Conservation (phyloP, 2,113 vertebrate genomes). For the Drymodes brunneopygia region DNA sequence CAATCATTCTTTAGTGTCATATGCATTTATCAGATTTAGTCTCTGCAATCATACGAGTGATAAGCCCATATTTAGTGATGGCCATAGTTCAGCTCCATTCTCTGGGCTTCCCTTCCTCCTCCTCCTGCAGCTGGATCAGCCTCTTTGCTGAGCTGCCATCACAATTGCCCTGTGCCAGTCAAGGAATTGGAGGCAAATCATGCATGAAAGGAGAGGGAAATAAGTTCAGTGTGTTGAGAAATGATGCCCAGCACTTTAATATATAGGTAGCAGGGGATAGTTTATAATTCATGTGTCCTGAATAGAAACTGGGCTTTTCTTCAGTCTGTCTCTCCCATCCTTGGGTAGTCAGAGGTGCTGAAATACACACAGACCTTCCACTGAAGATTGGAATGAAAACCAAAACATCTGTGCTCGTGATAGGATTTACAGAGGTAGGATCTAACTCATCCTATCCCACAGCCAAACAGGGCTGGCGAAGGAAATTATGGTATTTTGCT, state of each 20-base stretch:
- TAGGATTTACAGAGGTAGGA: neutral
- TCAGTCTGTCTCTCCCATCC: neutral
- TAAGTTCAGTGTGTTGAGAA: neutral
- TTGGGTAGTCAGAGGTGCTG: neutral
- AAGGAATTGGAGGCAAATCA: neutral
- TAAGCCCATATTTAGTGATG: neutral
- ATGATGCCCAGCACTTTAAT: neutral
- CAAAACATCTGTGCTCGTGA: neutral
- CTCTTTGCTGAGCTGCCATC: neutral
- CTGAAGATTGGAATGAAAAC: neutral
- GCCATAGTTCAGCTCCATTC: neutral
- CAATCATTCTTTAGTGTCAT: neutral
- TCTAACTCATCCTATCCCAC: neutral
- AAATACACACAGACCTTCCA: neutral
- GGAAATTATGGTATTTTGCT: neutral
- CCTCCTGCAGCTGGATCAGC: neutral
- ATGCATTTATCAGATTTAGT: neutral
- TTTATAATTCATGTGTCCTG: neutral
- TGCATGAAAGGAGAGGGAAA: neutral
- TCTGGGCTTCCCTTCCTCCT: neutral
- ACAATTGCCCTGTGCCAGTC: neutral
- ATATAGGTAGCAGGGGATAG: neutral
- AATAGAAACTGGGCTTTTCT: neutral
- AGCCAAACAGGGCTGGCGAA: neutral
- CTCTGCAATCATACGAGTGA: neutral